Evolutionary conservation across 2,113 vertebrate genomes (phyloP).

Genomic region (Solea solea): DNA sequence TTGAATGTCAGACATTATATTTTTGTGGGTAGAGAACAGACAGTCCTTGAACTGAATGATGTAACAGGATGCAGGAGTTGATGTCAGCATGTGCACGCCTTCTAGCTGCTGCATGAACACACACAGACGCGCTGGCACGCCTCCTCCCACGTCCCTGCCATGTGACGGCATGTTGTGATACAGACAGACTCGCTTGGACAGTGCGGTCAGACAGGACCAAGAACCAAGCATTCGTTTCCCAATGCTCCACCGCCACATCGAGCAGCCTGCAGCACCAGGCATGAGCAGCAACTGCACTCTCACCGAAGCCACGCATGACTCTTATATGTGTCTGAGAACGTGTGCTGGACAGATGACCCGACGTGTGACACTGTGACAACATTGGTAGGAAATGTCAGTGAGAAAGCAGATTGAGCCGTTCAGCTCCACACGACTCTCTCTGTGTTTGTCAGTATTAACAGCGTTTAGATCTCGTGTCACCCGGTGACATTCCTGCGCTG

Average conservation of each 20-base stretch:
- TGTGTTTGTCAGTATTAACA: too few relatives aligned
- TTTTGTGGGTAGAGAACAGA: not conserved
- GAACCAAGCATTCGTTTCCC: conserved; percentile 31
- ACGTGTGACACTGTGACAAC: too few relatives aligned
- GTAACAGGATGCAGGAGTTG: conserved; percentile 63
- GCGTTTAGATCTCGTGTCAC: too few relatives aligned
- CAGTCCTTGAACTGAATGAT: conserved; percentile 52
- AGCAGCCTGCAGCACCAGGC: conserved; percentile 37
- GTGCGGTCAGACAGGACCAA: conserved; percentile 60
- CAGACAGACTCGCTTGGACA: conserved; percentile 74
- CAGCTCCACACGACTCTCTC: too few relatives aligned
- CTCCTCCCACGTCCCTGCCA: conserved; percentile 60
- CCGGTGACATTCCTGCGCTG: too few relatives aligned
- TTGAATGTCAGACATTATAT: conserved; percentile 33
- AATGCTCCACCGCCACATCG: conserved; percentile 64
- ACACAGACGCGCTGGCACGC: conserved; percentile 30
- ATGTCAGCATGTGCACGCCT: conserved; percentile 61
- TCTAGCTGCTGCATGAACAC: conserved; percentile 39
- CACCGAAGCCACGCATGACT: not conserved
- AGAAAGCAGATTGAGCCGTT: too few relatives aligned
- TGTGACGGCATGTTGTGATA: conserved; percentile 73
- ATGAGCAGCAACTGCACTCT: conserved; percentile 32
- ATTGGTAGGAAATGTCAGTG: too few relatives aligned
- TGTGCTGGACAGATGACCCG: too few relatives aligned
- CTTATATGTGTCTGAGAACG: not conserved